These are phyloP conservation scores for Xyrichtys novacula DNA, from an alignment of 2,797 vertebrate species.

Conservation along the genomic window DNA sequence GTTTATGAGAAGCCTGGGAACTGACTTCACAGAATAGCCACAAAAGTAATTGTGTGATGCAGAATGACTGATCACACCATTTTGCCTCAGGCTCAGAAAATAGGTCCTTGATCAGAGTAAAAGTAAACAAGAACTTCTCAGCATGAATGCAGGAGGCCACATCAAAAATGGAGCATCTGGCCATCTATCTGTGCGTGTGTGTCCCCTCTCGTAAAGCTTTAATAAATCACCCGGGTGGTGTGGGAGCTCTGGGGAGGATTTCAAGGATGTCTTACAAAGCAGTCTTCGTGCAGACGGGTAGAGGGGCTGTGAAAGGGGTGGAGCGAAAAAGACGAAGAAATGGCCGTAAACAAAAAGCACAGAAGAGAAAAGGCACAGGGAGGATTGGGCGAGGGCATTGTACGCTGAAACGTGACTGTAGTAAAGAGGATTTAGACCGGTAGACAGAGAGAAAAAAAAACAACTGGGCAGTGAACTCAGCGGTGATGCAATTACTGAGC, in stretches of 20 bases:
- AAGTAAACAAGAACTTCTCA: slow-evolving; percentile 33
- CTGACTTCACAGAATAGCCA: neutral
- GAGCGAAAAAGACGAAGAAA: slow-evolving; percentile 63
- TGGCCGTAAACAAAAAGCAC: slow-evolving; percentile 62
- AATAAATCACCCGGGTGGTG: slow-evolving; percentile 70
- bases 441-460: slow-evolving; percentile 53
- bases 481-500: slow-evolving; percentile 60
- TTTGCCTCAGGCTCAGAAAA: slow-evolving; percentile 21
- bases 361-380: slow-evolving; percentile 43
- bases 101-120: slow-evolving; percentile 10
- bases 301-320: slow-evolving; percentile 39
- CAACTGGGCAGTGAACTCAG: slow-evolving; percentile 41
- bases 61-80: slow-evolving; percentile 10
- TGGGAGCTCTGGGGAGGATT: slow-evolving; percentile 34
- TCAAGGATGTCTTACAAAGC: slow-evolving; percentile 74
- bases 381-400: slow-evolving; percentile 33
- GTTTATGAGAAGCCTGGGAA: slow-evolving; percentile 5
- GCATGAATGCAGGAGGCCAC: slow-evolving; percentile 23
- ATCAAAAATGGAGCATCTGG: slow-evolving; percentile 33
- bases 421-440: slow-evolving; percentile 64
- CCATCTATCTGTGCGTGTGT: slow-evolving; percentile 58
- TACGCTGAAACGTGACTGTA: slow-evolving; percentile 66
- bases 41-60: neutral
- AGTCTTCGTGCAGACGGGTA: slow-evolving; percentile 50
- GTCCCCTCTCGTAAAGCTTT: slow-evolving; percentile 56